Conservation (phyloP, 2,113 vertebrate species). For the Corvus cornix region DNA sequence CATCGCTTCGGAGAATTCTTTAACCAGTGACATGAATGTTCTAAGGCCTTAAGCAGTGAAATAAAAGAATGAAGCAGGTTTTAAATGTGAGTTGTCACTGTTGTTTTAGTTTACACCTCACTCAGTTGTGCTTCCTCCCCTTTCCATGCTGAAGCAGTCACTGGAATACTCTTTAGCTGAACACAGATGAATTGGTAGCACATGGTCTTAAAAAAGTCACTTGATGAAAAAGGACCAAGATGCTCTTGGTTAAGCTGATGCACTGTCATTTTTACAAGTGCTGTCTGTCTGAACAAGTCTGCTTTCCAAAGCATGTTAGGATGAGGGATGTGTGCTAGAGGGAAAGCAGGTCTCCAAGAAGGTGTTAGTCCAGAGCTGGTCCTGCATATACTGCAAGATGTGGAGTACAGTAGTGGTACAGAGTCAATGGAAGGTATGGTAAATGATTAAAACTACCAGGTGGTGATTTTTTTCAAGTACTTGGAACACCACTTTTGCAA, state of each 20-base stretch:
- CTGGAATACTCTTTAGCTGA: not conserved
- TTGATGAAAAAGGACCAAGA: too few species aligned
- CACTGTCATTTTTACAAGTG: not conserved
- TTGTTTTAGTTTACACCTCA: not conserved
- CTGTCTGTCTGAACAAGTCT: not conserved
- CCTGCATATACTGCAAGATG: fast-evolving
- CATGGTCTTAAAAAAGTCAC: not conserved
- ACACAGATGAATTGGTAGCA: not conserved
- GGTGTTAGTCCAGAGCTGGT: not conserved
- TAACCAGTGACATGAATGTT: not conserved
- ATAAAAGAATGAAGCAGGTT: not conserved
- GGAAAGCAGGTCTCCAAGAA: not conserved
- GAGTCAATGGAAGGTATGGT: fast-evolving
- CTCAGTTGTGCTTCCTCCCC: not conserved
- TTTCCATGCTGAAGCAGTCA: fast-evolving
- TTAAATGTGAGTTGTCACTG: not conserved
- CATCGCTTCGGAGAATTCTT: fast-evolving
- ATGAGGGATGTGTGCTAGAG: not conserved
- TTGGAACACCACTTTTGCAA: not conserved
- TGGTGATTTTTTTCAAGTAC: not conserved
- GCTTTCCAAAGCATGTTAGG: not conserved
- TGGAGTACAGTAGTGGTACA: too few species aligned
- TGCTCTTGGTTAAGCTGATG: not conserved
- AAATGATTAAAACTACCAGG: not conserved
- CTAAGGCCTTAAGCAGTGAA: not conserved